phyloP scores from a whole-genome alignment of 2,888 invertebrate genomes.

The Megastigmus dorsalis region DNA sequence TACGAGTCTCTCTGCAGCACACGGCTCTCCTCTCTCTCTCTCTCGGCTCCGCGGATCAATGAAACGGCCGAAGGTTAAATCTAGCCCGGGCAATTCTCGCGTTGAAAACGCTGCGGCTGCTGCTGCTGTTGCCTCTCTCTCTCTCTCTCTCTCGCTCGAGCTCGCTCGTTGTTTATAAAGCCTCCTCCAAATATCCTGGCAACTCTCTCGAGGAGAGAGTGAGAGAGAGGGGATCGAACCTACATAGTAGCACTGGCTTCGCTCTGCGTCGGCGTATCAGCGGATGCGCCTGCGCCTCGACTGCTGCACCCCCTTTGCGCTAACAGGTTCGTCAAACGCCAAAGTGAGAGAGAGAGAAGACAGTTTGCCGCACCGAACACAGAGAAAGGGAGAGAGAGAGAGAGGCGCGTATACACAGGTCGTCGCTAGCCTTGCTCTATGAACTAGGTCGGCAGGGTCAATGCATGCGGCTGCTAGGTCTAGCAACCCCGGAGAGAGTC shows the following conservation, averaged over 20 bases:
- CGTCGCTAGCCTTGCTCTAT: conserved; percentile 66
- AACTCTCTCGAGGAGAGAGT: background rate
- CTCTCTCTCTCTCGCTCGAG: background rate
- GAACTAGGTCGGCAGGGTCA: conserved; percentile 68
- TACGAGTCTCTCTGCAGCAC: no score
- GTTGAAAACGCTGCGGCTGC: background rate
- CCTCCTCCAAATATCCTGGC: no score
- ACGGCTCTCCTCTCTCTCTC: no score
- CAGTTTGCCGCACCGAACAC: background rate
- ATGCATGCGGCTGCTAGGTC: conserved; percentile 51
- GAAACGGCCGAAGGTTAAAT: conserved; percentile 32
- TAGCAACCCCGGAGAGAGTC: conserved; percentile 10
- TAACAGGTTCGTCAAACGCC: conserved; percentile 23
- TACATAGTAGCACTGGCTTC: no score
- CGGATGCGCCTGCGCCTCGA: conserved; percentile 13
- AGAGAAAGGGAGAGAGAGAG: no score
- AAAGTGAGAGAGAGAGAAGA: no score
- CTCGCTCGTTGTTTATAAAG: no score
- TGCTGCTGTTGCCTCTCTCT: background rate
- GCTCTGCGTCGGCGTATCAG: background rate
- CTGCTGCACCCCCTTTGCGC: background rate
- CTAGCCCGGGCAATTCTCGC: background rate
- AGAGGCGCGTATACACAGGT: background rate
- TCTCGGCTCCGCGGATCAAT: conserved; percentile 29
- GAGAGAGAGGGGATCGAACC: no score